phyloP scores from a whole-genome alignment of 2,797 vertebrate species.

The Syndactyla subalaris region DNA sequence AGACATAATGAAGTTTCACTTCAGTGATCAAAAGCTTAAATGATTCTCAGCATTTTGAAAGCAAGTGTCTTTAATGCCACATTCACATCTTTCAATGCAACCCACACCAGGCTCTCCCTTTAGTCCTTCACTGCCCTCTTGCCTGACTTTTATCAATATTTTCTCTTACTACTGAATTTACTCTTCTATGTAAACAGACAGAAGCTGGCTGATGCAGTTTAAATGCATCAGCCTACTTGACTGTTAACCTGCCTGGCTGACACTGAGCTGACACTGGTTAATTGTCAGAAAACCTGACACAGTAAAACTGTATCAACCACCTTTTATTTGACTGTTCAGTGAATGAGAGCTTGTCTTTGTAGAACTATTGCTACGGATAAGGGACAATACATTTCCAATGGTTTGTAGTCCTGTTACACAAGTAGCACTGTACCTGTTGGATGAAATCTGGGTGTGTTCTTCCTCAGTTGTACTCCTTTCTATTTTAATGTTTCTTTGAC shows the following conservation, averaged over 20 bases:
- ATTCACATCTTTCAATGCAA: neutral
- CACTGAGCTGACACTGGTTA: neutral
- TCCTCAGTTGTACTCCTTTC: neutral
- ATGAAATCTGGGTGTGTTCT: neutral
- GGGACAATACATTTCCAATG: neutral
- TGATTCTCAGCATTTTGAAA: neutral
- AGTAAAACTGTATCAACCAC: neutral
- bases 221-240: neutral
- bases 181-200: neutral
- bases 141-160: neutral
- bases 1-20: neutral
- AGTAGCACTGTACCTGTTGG: neutral
- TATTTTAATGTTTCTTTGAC: neutral
- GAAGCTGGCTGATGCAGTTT: neutral
- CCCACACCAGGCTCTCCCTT: neutral
- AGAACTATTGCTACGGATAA: neutral
- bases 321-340: neutral
- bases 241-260: neutral
- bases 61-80: neutral
- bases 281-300: neutral
- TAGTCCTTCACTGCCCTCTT: neutral
- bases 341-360: neutral
- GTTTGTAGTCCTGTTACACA: neutral
- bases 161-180: neutral
- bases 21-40: neutral